Base-by-base conservation (phyloP, 2,113 vertebrate genomes). In the Mirza zaza region DNA sequence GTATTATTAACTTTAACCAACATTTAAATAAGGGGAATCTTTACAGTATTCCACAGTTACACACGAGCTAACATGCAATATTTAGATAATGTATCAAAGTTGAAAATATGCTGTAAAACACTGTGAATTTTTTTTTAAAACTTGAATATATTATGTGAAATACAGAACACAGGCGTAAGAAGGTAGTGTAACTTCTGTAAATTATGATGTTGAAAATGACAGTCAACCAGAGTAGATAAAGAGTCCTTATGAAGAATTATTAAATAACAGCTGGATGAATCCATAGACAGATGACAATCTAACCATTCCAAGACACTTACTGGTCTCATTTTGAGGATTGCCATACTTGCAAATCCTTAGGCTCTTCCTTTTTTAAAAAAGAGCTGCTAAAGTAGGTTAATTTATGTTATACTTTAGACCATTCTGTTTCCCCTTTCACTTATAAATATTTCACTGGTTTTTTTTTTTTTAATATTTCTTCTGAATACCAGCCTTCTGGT, bases 1-100 rank as follows among this genome's bases (percentile, higher is more conserved):
- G 55, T 76, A 83, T 93, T 84, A 86, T 21, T 91, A 96, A 85
- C 32, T 84, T 91, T 92, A 92, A 68, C 48, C 32, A 86, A 67
- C 36, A 65, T 76, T 94, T 97, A 59, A 94, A 59, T 83, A 85
- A 90, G n/a, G 67, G n/a, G 52, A 94, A 86, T 55, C 39, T 90
- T 87, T 87, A 12, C 27, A 96, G 6, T 95, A 71, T 87, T 87
- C 42, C 10, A 20, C 8, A 84, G 12, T 95, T 95, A 27, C 29
- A 59, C 25, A 50, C 92, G 45, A 93, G 68, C 34, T 95, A 68
- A 91, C 17, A 71, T 59, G 21, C 34, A 95, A 32, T 79, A 61
- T 86, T 87, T 94, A 90, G n/a, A 3, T 92, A 96, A 93, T 83
- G 17, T 85, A 29, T 94, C 77, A 13, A 93, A 95, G 20, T 86